Evolutionary conservation across 2,888 invertebrate species (phyloP), one percentile per base, ranked within the genome.

Genomic region (Dichetophora obliterata): DNA sequence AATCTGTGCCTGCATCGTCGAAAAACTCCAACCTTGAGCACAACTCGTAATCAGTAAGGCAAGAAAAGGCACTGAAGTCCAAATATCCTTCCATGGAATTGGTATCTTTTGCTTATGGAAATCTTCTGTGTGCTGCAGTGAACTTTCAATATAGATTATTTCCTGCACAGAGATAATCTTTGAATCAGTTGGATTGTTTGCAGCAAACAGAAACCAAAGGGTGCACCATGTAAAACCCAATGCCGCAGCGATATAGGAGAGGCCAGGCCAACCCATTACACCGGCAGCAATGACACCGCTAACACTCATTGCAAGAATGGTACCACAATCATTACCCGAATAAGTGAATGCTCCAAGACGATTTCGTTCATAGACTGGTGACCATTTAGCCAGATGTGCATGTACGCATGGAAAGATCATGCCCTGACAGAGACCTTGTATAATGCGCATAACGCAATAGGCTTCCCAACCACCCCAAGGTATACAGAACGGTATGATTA

Each of bases 11-110:
- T 94, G 90, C 1, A 95, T 87, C 0, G 93, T 93, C 90, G 92
- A 93, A 83, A 92, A 93, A 0, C 94, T 94, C 94, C 94, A 95
- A 79, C 92, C 92, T 79, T 93, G 92, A 0, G 92, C 91, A 76
- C 92, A 91, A 82, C 93, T 92, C 0, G 91, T 92, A 0, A 93
- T 86, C 11, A 91, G 85, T 2, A 88, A 70, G 0, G 87, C 85
- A 92, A 92, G 92, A 85, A 94, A 91, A 0, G 94, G 94, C 0
- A 91, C 78, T 0, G 94, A 94, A 0, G 91, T 92, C 5, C 92
- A 84, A 16, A 95, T 93, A 16, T 90, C 89, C 57, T 83, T 86
- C 94, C 94, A 94, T 0, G 94, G 94, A 0, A 92, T 91, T 68
- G 86, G 85, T 75, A 91, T 90, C 3, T 59, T 77, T 0, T 19